Evolutionary conservation across 2,113 vertebrate species (phyloP).

Genomic region (Capreolus pygargus): DNA sequence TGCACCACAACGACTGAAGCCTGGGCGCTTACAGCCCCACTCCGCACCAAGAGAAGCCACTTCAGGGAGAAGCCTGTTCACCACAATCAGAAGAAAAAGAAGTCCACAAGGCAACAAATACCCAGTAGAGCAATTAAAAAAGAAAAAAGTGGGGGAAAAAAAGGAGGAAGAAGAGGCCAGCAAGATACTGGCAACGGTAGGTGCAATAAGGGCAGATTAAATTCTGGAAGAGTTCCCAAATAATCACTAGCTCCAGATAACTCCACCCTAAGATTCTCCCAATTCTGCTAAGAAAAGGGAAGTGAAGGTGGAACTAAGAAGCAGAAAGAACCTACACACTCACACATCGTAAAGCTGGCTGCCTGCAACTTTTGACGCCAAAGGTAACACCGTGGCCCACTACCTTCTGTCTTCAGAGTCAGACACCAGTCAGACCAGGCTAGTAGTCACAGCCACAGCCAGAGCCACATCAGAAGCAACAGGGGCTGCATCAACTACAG

Average conservation of each 20-base stretch:
- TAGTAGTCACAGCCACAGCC: neutral
- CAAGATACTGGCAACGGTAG: neutral
- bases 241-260: neutral
- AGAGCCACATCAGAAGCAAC: neutral
- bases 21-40: neutral
- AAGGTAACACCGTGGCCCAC: neutral
- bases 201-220: neutral
- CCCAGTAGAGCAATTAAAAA: neutral
- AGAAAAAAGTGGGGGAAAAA: neutral
- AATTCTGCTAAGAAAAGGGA: neutral
- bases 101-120: neutral
- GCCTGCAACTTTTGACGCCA: neutral
- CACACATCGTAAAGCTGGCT: neutral
- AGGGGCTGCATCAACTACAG: neutral
- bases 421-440: neutral
- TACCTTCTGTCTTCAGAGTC: neutral
- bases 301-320: neutral
- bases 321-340: neutral
- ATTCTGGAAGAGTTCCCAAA: neutral
- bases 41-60: neutral
- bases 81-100: neutral
- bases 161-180: slow-evolving; percentile 66
- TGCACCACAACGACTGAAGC: neutral
- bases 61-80: neutral
- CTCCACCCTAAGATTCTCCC: neutral